Conservation (phyloP, 2,888 invertebrate species). For the Drosophila paracracens region DNA sequence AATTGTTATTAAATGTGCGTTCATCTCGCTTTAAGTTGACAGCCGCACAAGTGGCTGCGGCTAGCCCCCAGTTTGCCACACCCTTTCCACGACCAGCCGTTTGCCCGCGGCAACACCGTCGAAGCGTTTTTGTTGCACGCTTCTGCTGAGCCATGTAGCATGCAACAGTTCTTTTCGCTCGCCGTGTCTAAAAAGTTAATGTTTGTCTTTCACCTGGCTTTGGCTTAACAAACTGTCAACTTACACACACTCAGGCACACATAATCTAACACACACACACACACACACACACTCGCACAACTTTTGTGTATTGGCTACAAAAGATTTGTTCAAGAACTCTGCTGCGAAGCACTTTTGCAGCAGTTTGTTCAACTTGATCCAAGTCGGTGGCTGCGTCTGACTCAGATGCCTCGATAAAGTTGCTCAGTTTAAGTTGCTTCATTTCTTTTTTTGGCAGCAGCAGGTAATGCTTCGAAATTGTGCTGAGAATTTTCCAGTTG, state of each 20-base stretch:
- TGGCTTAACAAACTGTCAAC: conserved; percentile 30
- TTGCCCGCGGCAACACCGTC: conserved; percentile 8
- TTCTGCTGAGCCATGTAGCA: conserved; percentile 30
- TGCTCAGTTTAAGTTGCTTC: conserved; percentile 8
- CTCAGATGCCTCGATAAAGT: conserved; percentile 16
- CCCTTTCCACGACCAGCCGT: neutral
- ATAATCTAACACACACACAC: conserved; percentile 5
- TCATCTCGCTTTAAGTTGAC: conserved; percentile 39
- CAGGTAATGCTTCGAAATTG: conserved; percentile 21
- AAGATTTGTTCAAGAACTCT: conserved; percentile 49
- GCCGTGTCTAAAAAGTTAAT: conserved; percentile 37
- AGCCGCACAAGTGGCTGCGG: conserved; percentile 55
- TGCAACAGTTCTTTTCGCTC: conserved; percentile 43
- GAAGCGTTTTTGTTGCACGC: conserved; percentile 35
- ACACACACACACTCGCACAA: neutral
- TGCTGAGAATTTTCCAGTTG: conserved; percentile 23
- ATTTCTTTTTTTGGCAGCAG: neutral
- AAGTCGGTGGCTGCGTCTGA: conserved; percentile 17
- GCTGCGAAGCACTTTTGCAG: conserved; percentile 35
- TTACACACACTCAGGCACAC: neutral
- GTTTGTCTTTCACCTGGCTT: conserved; percentile 27
- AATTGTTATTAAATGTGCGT: conserved; percentile 65
- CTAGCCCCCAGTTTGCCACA: conserved; percentile 3
- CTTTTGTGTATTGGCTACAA: conserved; percentile 38
- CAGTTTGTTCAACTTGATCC: conserved; percentile 31